phyloP scores from a whole-genome alignment of 1,140 invertebrate species.

The Anastrepha ludens region DNA sequence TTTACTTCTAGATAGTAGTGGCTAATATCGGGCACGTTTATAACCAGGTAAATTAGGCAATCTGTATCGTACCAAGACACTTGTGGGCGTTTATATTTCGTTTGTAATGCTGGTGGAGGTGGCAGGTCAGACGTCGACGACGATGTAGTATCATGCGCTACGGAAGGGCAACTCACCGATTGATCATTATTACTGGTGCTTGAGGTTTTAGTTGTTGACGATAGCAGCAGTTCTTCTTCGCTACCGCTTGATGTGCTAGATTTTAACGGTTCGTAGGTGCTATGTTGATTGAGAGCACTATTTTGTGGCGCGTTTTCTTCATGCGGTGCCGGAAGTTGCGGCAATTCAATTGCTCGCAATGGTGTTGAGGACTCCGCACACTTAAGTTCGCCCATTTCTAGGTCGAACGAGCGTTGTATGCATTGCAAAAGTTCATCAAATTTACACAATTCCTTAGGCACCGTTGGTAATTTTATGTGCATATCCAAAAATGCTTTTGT shows the following conservation, averaged over 20 bases:
- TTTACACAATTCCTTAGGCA: slow-evolving; percentile 30
- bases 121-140: background rate
- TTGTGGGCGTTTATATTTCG: slow-evolving; percentile 53
- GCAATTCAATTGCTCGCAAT: background rate
- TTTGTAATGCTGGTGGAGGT: slow-evolving; percentile 51
- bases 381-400: background rate
- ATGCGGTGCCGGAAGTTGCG: background rate
- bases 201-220: slow-evolving; percentile 3
- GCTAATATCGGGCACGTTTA: slow-evolving; percentile 53
- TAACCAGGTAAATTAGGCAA: slow-evolving; percentile 55
- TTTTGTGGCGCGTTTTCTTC: background rate
- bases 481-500: slow-evolving; percentile 44
- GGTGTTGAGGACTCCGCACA: background rate
- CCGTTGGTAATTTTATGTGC: background rate
- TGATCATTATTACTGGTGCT: slow-evolving; percentile 23
- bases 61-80: slow-evolving; percentile 56
- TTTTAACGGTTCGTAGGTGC: slow-evolving; percentile 4
- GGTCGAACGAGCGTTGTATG: slow-evolving; percentile 22
- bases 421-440: slow-evolving; percentile 8
- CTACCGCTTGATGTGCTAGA: background rate
- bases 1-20: slow-evolving; percentile 54
- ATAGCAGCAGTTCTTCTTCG: slow-evolving; percentile 36
- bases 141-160: background rate
- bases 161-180: background rate
- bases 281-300: too few species aligned